These are phyloP conservation scores for Perizoma flavofasciatum DNA, from an alignment of 2,888 invertebrate species.

Conservation along the genomic window DNA sequence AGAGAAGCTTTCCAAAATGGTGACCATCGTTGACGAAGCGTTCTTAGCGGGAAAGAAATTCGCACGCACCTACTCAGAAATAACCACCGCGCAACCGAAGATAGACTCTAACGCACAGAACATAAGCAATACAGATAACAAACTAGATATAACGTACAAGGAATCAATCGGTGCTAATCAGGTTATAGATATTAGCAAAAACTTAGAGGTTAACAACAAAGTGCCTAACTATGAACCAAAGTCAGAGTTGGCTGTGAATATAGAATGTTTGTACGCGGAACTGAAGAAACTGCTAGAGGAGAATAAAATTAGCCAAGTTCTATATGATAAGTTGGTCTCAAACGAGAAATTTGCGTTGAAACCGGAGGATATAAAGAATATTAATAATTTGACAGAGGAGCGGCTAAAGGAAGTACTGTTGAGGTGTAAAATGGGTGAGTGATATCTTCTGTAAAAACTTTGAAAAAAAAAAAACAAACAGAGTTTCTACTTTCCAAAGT, in stretches of 20 bases:
- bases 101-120: slow-evolving; percentile 43
- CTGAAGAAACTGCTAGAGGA: slow-evolving; percentile 62
- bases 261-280: slow-evolving; percentile 56
- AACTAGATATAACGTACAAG: slow-evolving; percentile 64
- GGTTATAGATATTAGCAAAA: slow-evolving; percentile 51
- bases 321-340: slow-evolving; percentile 73
- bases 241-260: slow-evolving; percentile 42
- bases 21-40: slow-evolving; percentile 90
- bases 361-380: slow-evolving; percentile 75
- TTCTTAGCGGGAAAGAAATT: slow-evolving; percentile 90
- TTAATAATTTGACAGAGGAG: slow-evolving; percentile 70
- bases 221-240: slow-evolving; percentile 46
- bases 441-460: too few species aligned
- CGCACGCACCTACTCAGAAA: slow-evolving; percentile 84
- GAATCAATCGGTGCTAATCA: slow-evolving; percentile 45
- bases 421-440: slow-evolving; percentile 70
- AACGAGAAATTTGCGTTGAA: slow-evolving; percentile 72
- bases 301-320: slow-evolving; percentile 65
- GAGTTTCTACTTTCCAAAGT: too few species aligned
- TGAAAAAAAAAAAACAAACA: too few species aligned
- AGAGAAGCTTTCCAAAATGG: slow-evolving; percentile 94
- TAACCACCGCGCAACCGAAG: slow-evolving; percentile 21
- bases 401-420: slow-evolving; percentile 63
- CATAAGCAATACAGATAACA: slow-evolving; percentile 38
- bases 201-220: slow-evolving; percentile 46